Conservation (phyloP, 2,113 vertebrate genomes). For the Varanus komodoensis region DNA sequence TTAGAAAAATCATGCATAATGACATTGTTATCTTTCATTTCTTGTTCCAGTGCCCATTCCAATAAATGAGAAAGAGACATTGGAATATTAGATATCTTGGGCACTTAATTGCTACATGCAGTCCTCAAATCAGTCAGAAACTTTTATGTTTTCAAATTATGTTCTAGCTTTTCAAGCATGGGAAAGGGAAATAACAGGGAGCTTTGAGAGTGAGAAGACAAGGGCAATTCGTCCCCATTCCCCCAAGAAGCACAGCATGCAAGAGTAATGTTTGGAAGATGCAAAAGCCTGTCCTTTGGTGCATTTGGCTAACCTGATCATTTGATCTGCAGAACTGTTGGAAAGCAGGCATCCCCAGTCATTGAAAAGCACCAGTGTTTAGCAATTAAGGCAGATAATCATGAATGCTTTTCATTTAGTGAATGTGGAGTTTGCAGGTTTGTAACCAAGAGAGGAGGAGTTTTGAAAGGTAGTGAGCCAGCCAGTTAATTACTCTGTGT, state of each 20-base stretch:
- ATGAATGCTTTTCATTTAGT: background rate
- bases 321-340: background rate
- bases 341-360: background rate
- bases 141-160: background rate
- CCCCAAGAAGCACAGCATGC: background rate
- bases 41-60: background rate
- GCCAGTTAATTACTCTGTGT: background rate
- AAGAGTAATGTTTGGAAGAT: background rate
- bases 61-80: background rate
- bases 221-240: background rate
- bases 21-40: slow-evolving; percentile 2
- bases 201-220: background rate
- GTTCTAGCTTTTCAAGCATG: background rate
- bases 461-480: background rate
- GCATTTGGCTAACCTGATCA: background rate
- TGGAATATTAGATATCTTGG: background rate
- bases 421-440: background rate
- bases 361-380: background rate
- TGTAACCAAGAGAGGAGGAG: background rate
- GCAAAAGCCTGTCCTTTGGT: too few species aligned
- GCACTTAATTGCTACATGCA: background rate
- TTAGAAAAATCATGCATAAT: background rate
- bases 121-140: background rate
- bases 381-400: too few species aligned
- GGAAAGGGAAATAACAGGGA: background rate